phyloP scores from a whole-genome alignment of 2,797 vertebrate genomes.

The Gallinago solitaria region DNA sequence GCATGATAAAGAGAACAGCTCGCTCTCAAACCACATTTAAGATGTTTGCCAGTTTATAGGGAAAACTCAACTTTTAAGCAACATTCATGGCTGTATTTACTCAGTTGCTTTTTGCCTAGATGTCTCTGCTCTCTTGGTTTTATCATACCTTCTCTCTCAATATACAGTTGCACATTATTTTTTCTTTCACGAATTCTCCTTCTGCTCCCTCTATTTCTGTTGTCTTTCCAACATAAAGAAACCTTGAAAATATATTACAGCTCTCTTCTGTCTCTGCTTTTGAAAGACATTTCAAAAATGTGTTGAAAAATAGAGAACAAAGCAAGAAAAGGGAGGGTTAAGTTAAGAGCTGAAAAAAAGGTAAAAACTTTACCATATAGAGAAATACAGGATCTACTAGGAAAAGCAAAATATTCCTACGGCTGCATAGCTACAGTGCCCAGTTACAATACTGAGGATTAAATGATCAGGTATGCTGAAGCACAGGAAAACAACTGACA shows the following conservation, averaged over 20 bases:
- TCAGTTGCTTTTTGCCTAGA: background rate
- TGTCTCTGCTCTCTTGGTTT: background rate
- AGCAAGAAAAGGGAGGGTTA: background rate
- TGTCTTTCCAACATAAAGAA: background rate
- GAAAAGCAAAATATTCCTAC: background rate
- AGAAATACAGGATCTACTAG: background rate
- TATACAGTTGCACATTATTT: background rate
- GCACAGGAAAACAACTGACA: background rate
- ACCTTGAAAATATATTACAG: background rate
- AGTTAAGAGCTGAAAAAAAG: background rate
- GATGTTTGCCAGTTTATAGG: background rate
- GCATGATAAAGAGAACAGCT: conserved; percentile 29
- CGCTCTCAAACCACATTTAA: background rate
- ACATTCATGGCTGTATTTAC: conserved; percentile 28
- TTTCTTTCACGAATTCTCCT: background rate
- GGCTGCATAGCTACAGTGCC: background rate
- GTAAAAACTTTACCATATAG: background rate
- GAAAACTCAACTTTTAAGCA: background rate
- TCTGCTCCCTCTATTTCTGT: background rate
- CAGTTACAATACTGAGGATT: background rate
- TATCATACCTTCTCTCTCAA: conserved; percentile 32
- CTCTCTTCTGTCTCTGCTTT: background rate
- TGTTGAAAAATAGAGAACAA: background rate
- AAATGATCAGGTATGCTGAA: background rate
- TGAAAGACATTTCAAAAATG: background rate